Base-by-base conservation (phyloP, 2,113 vertebrate genomes). In the Rhinolophus sinicus region DNA sequence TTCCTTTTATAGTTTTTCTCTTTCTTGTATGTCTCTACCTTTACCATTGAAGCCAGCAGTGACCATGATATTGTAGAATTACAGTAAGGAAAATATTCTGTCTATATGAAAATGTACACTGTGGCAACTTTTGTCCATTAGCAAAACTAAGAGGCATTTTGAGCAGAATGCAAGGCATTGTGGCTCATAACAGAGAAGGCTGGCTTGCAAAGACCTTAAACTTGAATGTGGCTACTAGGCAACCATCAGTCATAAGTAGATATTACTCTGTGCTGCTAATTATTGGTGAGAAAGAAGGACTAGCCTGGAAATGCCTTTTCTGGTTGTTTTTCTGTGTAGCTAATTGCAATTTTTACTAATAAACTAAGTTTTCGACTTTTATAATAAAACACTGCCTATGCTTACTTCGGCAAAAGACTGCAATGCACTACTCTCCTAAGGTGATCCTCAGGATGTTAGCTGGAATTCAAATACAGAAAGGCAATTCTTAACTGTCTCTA, bases 361-460 rank as follows among this genome's bases (percentile, higher is more conserved):
- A n/a, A 94, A 65, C n/a, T 73, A 67, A 28, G 8, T 54, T 58
- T 94, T 92, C 96, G 35, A 94, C 6, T 76, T 85, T 85, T 78
- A 65, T 30, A 95, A 44, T 44, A 44, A 44, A 89, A 75, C 15
- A 70, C 24, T 89, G 28, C 21, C 19, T 65, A 2, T 81, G 16
- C 26, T 72, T 90, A 33, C 30, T 73, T n/a, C 87, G 64, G 72
- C 19, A 86, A 93, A 84, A 65, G 18, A n/a, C 4, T 82, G 19
- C 2, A 77, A 62, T 67, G 82, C 13, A 3, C 18, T 13, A 26
- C 14, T 91, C 44, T 93, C 44, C 33, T 28, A 14, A 26, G 30
- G 56, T 22, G n/a, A 56, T 58, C 4, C 21, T 88, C 64, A 38
- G 28, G 67, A 47, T 56, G 24, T 26, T 64, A 75, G 47, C 60